Percentiles rank a stretch among this genome's conserved stretches.
Conservation (phyloP, 2,797 vertebrate species). For the Anolis apletophallus region DNA sequence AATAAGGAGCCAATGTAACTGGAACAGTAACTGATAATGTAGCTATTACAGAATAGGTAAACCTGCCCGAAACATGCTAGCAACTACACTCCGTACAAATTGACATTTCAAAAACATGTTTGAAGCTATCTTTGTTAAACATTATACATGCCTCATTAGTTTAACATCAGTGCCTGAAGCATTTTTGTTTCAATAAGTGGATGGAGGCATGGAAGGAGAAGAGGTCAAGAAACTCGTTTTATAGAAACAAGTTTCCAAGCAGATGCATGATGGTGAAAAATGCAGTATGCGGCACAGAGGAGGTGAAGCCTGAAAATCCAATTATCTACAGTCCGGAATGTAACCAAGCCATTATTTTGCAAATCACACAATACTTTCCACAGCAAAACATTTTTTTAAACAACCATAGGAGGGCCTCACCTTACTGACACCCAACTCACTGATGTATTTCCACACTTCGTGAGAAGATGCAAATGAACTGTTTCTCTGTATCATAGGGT, state of each 20-base stretch:
- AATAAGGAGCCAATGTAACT: too few relatives aligned
- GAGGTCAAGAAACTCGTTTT: background rate
- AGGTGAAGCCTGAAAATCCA: background rate
- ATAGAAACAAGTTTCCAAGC: background rate
- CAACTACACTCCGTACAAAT: background rate
- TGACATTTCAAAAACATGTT: background rate
- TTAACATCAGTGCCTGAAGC: background rate
- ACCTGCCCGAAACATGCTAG: background rate
- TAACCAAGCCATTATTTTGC: background rate
- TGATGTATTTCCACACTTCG: slow-evolving; percentile 98
- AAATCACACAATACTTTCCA: background rate
- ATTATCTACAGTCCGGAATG: background rate
- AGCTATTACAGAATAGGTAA: background rate
- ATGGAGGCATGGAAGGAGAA: background rate
- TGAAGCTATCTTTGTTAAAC: background rate
- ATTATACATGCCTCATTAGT: background rate
- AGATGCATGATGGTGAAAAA: background rate
- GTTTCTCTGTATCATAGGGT: slow-evolving; percentile 96
- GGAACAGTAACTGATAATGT: background rate
- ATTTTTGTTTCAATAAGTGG: background rate
- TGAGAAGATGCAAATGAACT: slow-evolving; percentile 95
- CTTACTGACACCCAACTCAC: slow-evolving; percentile 97
- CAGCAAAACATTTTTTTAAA: background rate
- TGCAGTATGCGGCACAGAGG: background rate
- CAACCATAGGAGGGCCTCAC: slow-evolving; percentile 72